Evolutionary conservation across 2,113 vertebrate species (phyloP).

Genomic region (Hirundichthys speculiger): DNA sequence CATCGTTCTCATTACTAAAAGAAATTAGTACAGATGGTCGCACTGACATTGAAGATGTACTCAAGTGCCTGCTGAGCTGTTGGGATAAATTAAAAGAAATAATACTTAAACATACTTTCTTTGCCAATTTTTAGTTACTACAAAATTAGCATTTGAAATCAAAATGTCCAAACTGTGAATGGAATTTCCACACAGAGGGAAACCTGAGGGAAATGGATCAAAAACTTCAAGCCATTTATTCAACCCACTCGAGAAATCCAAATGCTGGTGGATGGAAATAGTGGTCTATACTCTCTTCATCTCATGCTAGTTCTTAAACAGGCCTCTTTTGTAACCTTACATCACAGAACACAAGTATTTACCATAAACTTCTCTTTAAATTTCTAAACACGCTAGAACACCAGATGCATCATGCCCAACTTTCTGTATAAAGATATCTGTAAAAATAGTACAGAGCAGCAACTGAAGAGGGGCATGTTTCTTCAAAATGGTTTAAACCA

Average conservation of each 20-base stretch:
- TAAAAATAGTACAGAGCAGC: background rate
- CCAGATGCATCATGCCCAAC: background rate
- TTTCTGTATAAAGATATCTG: slow-evolving; percentile 2
- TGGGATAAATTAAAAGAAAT: slow-evolving; percentile 27
- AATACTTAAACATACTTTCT: slow-evolving; percentile 6
- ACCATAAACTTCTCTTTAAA: background rate
- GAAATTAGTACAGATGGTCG: slow-evolving; percentile 37
- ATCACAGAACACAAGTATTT: no score
- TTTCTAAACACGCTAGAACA: background rate
- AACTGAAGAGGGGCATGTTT: slow-evolving; percentile 9
- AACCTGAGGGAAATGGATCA: background rate
- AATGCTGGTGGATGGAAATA: background rate
- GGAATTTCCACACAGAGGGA: background rate
- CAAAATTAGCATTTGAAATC: slow-evolving; percentile 14
- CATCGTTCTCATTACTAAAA: slow-evolving; percentile 12
- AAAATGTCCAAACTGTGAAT: slow-evolving; percentile 4
- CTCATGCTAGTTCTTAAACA: no score
- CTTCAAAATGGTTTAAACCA: slow-evolving; percentile 21
- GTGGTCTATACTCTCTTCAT: background rate
- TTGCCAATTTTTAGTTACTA: background rate
- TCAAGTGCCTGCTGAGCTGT: slow-evolving; percentile 11
- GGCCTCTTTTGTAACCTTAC: no score
- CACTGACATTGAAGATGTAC: slow-evolving; percentile 23
- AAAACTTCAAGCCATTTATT: slow-evolving; percentile 5
- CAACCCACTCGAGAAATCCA: no score